Base-by-base conservation (phyloP, 1,140 invertebrate species). In the Halyomorpha halys region DNA sequence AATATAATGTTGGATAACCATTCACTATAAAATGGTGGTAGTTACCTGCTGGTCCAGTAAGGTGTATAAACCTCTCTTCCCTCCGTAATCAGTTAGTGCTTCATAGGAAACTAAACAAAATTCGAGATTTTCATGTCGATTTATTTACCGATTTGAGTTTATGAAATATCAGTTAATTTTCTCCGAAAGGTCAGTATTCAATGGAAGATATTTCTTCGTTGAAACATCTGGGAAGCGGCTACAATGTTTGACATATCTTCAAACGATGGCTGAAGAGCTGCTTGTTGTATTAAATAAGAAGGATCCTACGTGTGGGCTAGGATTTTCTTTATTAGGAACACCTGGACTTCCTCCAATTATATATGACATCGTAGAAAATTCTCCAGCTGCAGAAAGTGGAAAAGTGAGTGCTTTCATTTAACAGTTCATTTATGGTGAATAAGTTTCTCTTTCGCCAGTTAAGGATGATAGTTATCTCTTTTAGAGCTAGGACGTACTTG, bases 281-380 rank as follows among this genome's bases (percentile, higher is more conserved):
- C 81, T 86, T 79, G 87, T 90, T 75, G 86, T 87, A 76, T 80
- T 89, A 76, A 85, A 83, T 76, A 69, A 69, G 34, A 84, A 86
- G 73, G 86, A 83, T 81, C 87, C 89, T 77, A 85, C 85, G 77
- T 83, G 83, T 75, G 88, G 89, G 72, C 87, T 91, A 74, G 90
- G 90, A 71, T 92, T 94, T 80, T 91, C 89, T 70, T 78, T 94
- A 69, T 82, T 93, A 71, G 88, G 90, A 66, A 87, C 88, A 76
- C 86, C 87, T 71, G 89, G 88, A 74, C 82, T 90, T 73, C 90
- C 90, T 72, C 90, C 91, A 73, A 87, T 92, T 74, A 90, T 94
- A 74, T 92, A 91, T 78, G 86, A 92, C 77, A 91, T 94, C 73
- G 81, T 90, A 72, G 89, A 92, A 77, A 89, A 92, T 77, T 93